Conservation (phyloP, 2,797 vertebrate genomes). For the Oreortyx pictus region DNA sequence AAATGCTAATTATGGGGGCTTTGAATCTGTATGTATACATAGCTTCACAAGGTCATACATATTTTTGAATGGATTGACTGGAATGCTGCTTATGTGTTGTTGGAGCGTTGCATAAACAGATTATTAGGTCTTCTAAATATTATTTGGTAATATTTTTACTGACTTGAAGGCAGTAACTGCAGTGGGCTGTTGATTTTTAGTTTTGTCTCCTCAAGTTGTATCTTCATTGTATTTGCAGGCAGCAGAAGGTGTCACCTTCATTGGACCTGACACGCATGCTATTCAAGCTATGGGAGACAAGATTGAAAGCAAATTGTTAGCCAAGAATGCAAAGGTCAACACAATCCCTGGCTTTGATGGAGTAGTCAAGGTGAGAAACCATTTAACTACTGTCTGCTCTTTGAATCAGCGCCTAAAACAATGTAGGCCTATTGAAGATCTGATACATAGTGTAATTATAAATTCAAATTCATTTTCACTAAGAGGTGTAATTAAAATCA, state of each 20-base stretch:
- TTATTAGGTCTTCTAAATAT: not conserved
- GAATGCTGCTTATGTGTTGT: constrained; percentile 21
- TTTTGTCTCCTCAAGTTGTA: constrained; percentile 82
- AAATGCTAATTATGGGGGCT: constrained; percentile 53
- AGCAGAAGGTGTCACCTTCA: constrained; percentile 92
- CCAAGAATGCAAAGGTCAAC: constrained; percentile 91
- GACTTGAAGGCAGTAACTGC: constrained; percentile 74
- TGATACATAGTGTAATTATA: constrained; percentile 22
- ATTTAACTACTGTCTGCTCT: constrained; percentile 53
- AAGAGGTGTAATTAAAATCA: constrained; percentile 14
- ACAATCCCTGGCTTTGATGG: constrained; percentile 86
- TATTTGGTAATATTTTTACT: not conserved
- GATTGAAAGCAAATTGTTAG: constrained; percentile 96
- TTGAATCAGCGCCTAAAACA: constrained; percentile 31
- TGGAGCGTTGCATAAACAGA: constrained; percentile 23
- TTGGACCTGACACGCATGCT: constrained; percentile 91
- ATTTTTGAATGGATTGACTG: constrained; percentile 52
- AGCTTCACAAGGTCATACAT: constrained; percentile 17
- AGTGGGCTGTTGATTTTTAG: constrained; percentile 58
- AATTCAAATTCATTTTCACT: constrained; percentile 4
- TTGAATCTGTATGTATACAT: constrained; percentile 14
- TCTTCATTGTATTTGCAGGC: constrained; percentile 90
- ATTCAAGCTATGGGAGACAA: constrained; percentile 95
- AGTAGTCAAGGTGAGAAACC: constrained; percentile 88
- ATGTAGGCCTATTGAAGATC: constrained; percentile 14